Evolutionary conservation across 2,113 vertebrate genomes (phyloP), one percentile per base, ranked within the genome.

Genomic region (Herpetotheres cachinnans): DNA sequence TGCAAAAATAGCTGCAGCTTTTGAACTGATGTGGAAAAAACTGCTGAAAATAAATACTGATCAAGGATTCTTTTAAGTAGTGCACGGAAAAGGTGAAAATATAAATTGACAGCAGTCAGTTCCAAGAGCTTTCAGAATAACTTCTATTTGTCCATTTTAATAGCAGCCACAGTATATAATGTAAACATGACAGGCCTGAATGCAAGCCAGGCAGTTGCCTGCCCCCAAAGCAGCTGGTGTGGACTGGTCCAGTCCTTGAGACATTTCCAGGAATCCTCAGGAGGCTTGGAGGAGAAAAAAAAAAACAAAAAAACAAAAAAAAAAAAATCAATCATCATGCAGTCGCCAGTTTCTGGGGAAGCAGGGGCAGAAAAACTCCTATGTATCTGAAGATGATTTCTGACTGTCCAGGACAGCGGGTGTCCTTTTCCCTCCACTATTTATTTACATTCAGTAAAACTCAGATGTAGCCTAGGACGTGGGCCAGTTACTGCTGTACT

Each of bases 401-500:
- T 87, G 42, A 63, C 54, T 36, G 32, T 82, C 40, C 29, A 20
- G 80, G 54, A 59, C 46, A 55, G 46, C 88, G 86, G 58, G 62
- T 88, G 81, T 94, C 62, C 87, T 96, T 95, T 94, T 93, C 26
- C 29, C 24, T 90, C 14, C 13, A 11, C 62, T 94, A 38, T 72
- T 94, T 96, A 92, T 76, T 86, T 92, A 83, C 25, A 8, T 82
- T 77, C 61, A 82, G 55, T 91, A 59, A 82, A 90, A 66, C 25
- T 96, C 70, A 92, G 84, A 89, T 85, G 66, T 30, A 85, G 85
- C 72, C 44, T 49, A 91, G 90, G 85, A 89, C 14, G 4, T 36
- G 66, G 58, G 88, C 95, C 94, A 94, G 67, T 89, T 82, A 85
- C 82, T 96, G 96, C 86, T 74, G 59, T 78, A 67, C 13, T 90